Evolutionary conservation across 2,888 invertebrate genomes (phyloP), one percentile per base, ranked within the genome.

Genomic region (Lochmaea crataegi): DNA sequence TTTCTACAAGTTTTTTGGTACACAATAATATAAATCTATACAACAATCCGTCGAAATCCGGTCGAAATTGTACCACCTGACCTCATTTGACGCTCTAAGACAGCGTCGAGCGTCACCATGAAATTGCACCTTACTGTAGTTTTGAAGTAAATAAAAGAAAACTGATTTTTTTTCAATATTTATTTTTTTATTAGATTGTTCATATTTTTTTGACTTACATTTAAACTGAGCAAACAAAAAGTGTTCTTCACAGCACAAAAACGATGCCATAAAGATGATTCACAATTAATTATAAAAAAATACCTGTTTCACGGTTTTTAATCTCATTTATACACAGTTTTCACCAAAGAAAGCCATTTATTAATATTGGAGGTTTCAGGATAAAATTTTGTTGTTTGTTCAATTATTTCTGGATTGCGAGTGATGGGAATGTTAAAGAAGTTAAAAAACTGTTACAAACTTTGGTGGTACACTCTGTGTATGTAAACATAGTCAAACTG

Each of bases 141-240:
- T 32, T 32, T 32, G 26, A 32, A 32, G 26, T 38, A 38, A 38
- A 38, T 38, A 38, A 38, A 38, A 38, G 48, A 67, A 72, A 68
- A 32, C 45, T 42, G 5, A 7, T 7, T 32, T 72, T 42, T 68
- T 60, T 51, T 63, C 38, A 38, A 22, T 14, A 61, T 73, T 69
- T 68, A 58, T 45, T 69, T 69, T 68, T 68, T 73, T 56, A 60
- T 68, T 51, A 67, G 45, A 65, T 73, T 61, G 73, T 65, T 73
- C 65, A 57, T 64, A 68, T 18, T 53, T 53, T n/a, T 64, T 72
- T 32, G 7, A 72, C 69, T 65, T 73, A 73, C 38, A 70, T 60
- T 69, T 41, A 73, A 65, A 69, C 68, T 73, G 73, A 73, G 73
- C 73, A 73, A 72, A 72, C 61, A 53, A 72, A 73, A 72, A 64